Evolutionary conservation across 2,113 vertebrate genomes (phyloP), one percentile per base, ranked within the genome.

Genomic region (Oncorhynchus tshawytscha): DNA sequence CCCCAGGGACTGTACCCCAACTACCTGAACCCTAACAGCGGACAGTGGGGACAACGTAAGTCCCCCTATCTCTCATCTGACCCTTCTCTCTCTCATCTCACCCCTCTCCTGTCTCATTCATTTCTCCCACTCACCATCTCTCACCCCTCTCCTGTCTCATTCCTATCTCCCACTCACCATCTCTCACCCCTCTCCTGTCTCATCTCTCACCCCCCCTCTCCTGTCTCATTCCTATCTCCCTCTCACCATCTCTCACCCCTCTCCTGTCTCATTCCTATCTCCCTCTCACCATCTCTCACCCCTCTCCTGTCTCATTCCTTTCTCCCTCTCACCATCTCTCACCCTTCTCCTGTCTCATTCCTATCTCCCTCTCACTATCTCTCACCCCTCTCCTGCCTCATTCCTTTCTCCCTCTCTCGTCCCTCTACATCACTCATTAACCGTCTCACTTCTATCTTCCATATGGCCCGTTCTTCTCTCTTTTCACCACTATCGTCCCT

Each of bases 31-130:
- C 98, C 98, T 74, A 99, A 95, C 91, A 99, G 98, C 66, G 98
- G 98, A 81, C 98, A 99, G 60, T 99, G 98, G 98, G 98, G 96
- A 66, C 98, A 99, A 72, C 97, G 98, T 99, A 94, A 99, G 97
- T 98, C 39, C 39, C 9, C 39, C 39, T 45, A 45, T 45, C 39
- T 11, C 57, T 0, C 25, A 5, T n/a, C 6, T 59, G 16, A 22
- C 6, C 16, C 22, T 13, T n/a, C 18, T 62, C 8, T 11, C n/a
- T 4, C n/a, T 9, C 9, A 8, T 22, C 22, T 66, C 64, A 25
- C 22, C 64, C 20, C 20, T 34, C 34, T 34, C 34, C 31, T 34
- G 1, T 34, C 31, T 34, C 31, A 34, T 34, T 34, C 31, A 5
- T 31, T 1, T n/a, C 18, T 62, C 8, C 1, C n/a, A 2, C 39